Evolutionary conservation across 1,140 invertebrate genomes (phyloP), one percentile per base, ranked within the genome.

Genomic region (Drosophila novamexicana): DNA sequence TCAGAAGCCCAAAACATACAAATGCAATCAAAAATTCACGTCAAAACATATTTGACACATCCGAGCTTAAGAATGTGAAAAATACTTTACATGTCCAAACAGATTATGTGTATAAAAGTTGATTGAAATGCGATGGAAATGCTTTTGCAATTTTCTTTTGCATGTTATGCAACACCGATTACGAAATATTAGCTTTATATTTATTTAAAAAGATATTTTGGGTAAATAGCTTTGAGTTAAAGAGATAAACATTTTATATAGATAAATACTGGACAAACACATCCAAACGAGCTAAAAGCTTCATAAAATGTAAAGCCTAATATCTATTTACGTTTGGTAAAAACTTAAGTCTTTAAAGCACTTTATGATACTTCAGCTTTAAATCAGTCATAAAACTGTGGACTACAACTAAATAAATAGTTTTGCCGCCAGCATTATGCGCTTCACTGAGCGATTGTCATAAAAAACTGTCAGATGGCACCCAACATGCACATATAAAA

Each of bases 401-500:
- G 22, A n/a, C 40, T 42, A 14, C 37, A 58, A 16, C n/a, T 37
- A 44, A 8, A 49, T 49, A 61, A 37, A 22, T 37, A 37, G 52
- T 36, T 50, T 67, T 29, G 42, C 54, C 54, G 18, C 9, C 44
- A 67, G 64, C 54, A 58, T 58, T 49, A 37, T 39, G 34, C 44
- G 64, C 53, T 32, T 67, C 54, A 29, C 44, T 58, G 34, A 36
- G 40, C 54, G 58, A 67, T 66, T 66, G 53, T n/a, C 53, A 58
- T 54, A 45, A 29, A 39, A 44, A 34, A 22, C 39, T 45, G 14
- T 39, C 4, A 14, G 52, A 12, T 47, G 34, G 54, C 54, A 58
- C 39, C 34, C 69, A 68, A 39, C 40, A 54, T 58, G 45, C 37
- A 6, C 10, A 49, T 49, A 22, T 29, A 50, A 7, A 49, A 54